A percentile compares a stretch with the other conserved stretches of the same genome.
Conservation (phyloP, 2,113 vertebrate genomes). For the Centrocercus urophasianus region DNA sequence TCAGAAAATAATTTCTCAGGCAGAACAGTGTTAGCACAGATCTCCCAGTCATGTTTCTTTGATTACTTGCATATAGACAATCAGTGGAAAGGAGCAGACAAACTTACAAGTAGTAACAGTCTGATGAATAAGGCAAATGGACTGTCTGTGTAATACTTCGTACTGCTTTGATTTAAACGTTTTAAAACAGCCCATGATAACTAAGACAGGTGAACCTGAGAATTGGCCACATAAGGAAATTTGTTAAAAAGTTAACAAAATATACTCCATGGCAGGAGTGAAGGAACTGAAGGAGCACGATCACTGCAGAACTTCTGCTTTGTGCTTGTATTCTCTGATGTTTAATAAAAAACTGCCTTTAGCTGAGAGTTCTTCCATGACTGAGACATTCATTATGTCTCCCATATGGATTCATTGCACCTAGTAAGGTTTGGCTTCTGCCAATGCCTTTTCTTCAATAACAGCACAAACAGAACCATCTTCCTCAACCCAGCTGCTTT, state of each 20-base stretch:
- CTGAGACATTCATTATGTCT: not conserved
- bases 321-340: not conserved
- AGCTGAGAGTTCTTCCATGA: accelerated
- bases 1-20: not conserved
- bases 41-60: not conserved
- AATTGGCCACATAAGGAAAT: not conserved
- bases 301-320: not conserved
- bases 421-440: not conserved
- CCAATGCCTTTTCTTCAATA: not conserved
- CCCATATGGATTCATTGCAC: not conserved
- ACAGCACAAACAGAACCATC: not conserved
- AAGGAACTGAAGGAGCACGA: not conserved
- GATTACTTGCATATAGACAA: not conserved
- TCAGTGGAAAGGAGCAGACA: not conserved
- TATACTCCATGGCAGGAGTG: not conserved
- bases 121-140: not conserved
- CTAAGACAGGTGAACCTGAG: not conserved
- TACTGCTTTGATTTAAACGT: not conserved
- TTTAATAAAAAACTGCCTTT: not conserved
- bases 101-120: not conserved
- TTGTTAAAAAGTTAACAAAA: not conserved
- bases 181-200: not conserved
- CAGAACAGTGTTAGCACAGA: not conserved
- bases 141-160: not conserved
- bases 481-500: not conserved